A percentile compares a stretch with the other conserved stretches of the same genome.
phyloP scores from a whole-genome alignment of 1,140 invertebrate species.

The Atta texana region DNA sequence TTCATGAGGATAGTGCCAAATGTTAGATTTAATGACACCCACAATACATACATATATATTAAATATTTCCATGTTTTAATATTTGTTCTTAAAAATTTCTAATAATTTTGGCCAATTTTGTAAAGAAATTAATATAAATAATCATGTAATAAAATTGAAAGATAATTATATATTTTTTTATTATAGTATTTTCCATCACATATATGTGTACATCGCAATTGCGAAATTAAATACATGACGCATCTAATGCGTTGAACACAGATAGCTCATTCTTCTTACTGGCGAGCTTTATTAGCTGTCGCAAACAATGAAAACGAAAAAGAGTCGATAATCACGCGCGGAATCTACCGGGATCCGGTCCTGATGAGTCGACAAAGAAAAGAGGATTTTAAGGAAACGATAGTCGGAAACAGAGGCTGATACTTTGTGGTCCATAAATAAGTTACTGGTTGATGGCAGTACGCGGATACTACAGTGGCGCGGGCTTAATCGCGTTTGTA shows the following conservation, averaged over 20 bases:
- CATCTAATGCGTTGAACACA: not conserved
- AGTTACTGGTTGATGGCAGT: constrained; percentile 72
- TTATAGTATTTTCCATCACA: not conserved
- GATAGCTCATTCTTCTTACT: not conserved
- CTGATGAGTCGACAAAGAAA: constrained; percentile 11
- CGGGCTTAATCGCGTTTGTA: constrained; percentile 65
- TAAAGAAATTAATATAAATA: not conserved
- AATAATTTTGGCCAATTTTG: not conserved
- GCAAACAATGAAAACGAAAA: constrained; percentile 72
- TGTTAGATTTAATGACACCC: not conserved
- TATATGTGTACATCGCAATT: not conserved
- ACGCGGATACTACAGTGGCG: constrained; percentile 2
- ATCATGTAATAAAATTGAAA: not conserved
- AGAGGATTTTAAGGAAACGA: constrained; percentile 9
- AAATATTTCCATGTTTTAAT: not conserved
- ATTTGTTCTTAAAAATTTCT: not conserved
- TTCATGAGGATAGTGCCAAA: not conserved
- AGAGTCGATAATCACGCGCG: not conserved
- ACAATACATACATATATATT: not conserved
- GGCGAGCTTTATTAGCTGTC: constrained; percentile 44
- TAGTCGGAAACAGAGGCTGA: constrained; percentile 55
- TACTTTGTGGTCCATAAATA: constrained; percentile 81
- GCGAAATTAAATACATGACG: constrained; percentile 6
- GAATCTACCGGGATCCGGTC: not conserved
- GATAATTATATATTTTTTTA: not conserved